A percentile compares a stretch with the other conserved stretches of the same genome.
Conservation (phyloP, 1,140 invertebrate species). For the Olivierus martensii region DNA sequence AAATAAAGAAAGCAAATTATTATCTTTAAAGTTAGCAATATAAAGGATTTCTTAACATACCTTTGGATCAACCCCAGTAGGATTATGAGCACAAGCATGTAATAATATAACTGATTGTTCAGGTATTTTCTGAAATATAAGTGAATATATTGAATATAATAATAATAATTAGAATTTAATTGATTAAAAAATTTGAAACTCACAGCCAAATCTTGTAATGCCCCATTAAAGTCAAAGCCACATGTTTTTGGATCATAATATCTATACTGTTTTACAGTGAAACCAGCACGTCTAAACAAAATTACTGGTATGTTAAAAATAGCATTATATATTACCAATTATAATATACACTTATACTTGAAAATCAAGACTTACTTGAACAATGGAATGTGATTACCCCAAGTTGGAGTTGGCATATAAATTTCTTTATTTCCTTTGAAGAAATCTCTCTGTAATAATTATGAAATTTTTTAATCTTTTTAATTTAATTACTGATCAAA, state of each 20-base stretch:
- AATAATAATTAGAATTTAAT: background rate
- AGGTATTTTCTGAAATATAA: constrained; percentile 70
- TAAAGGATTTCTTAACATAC: constrained; percentile 8
- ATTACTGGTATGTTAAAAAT: background rate
- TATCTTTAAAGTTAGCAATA: background rate
- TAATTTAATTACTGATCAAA: no score
- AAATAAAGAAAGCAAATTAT: constrained; percentile 3
- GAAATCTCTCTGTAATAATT: constrained; percentile 40
- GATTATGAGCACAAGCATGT: constrained; percentile 98
- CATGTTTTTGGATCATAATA: constrained; percentile 95
- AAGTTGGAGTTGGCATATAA: constrained; percentile 88
- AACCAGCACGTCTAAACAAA: constrained; percentile 47
- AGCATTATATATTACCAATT: no score
- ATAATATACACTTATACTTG: background rate
- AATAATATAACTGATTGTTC: constrained; percentile 82
- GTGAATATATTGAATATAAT: no score
- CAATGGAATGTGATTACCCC: constrained; percentile 95
- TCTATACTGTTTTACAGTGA: constrained; percentile 78
- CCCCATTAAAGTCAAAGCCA: constrained; percentile 85
- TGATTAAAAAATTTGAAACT: constrained; percentile 28
- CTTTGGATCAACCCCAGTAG: constrained; percentile 91
- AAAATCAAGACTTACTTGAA: constrained; percentile 48
- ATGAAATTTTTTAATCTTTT: no score
- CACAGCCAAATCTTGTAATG: constrained; percentile 80
- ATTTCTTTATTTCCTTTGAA: constrained; percentile 71